Percentiles rank a stretch among this genome's conserved stretches.
Conservation (phyloP, 2,113 vertebrate species). For the Callionymus lyra region DNA sequence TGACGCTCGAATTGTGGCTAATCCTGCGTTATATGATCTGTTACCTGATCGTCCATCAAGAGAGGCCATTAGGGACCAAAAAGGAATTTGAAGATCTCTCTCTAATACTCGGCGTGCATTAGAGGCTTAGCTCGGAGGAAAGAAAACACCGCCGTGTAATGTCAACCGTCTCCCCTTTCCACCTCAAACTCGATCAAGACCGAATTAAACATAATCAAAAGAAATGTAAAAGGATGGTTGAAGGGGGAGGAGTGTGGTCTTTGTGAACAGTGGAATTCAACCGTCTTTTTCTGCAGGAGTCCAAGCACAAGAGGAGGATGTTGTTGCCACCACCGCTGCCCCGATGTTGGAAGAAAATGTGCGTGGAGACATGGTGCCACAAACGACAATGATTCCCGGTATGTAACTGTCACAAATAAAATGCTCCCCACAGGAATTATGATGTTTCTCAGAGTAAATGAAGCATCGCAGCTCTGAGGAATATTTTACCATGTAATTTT, state of each 20-base stretch:
- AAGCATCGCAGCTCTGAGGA: too few species aligned
- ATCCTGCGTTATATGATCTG: constrained; percentile 4
- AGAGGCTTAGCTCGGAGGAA: neutral
- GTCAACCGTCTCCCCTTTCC: neutral
- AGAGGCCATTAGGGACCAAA: constrained; percentile 13
- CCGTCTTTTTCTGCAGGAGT: constrained; percentile 23
- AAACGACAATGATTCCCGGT: constrained; percentile 14
- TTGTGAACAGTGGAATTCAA: too few species aligned
- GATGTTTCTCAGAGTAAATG: too few species aligned
- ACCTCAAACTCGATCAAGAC: neutral
- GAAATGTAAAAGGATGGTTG: neutral
- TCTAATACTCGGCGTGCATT: constrained; percentile 5
- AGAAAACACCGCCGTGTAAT: neutral
- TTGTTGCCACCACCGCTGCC: rapidly evolving
- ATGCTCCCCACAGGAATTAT: too few species aligned
- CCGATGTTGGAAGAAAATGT: rapidly evolving
- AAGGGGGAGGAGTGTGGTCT: too few species aligned
- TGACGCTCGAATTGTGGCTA: too few species aligned
- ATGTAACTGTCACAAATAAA: constrained; percentile 2
- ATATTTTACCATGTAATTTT: too few species aligned
- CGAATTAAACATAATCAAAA: neutral
- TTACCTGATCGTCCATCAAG: constrained; percentile 16
- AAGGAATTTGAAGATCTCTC: constrained; percentile 6
- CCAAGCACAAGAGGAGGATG: constrained; percentile 15
- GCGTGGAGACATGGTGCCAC: constrained; percentile 33